Conservation (phyloP, 2,888 invertebrate species). For the Eilema sororculum region DNA sequence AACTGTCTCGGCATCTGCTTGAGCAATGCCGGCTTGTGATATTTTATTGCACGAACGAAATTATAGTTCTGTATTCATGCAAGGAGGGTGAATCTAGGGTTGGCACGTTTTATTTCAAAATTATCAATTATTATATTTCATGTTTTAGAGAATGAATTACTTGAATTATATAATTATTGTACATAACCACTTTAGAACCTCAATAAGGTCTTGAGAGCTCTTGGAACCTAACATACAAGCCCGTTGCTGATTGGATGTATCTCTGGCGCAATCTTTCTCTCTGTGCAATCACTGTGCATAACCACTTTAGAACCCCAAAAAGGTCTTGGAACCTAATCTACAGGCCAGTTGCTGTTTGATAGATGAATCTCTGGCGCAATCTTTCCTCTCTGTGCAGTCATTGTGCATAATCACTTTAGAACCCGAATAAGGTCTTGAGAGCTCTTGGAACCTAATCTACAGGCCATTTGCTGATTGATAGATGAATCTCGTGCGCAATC, state of each 20-base stretch:
- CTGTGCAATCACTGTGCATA: too few species aligned
- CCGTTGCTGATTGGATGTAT: neutral
- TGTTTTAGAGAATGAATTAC: too few species aligned
- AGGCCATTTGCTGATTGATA: too few species aligned
- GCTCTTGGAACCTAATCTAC: too few species aligned
- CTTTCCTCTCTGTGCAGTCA: too few species aligned
- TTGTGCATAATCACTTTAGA: too few species aligned
- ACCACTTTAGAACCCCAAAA: neutral
- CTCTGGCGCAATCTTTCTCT: neutral
- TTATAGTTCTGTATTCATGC: constrained; percentile 66
- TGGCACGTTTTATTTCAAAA: neutral
- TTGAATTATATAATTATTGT: too few species aligned
- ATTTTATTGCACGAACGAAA: constrained; percentile 74
- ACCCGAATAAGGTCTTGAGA: too few species aligned
- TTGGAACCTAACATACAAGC: neutral
- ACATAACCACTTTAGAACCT: too few species aligned
- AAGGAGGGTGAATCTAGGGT: constrained; percentile 39
- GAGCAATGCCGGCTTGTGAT: constrained; percentile 70
- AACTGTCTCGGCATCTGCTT: constrained; percentile 67
- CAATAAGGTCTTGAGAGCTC: too few species aligned
- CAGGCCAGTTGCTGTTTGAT: neutral
- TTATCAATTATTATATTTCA: too few species aligned
- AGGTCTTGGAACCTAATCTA: neutral
- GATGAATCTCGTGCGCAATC: too few species aligned
- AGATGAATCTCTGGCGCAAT: neutral